phyloP scores from a whole-genome alignment of 2,797 vertebrate species.

The Crax fasciolata region DNA sequence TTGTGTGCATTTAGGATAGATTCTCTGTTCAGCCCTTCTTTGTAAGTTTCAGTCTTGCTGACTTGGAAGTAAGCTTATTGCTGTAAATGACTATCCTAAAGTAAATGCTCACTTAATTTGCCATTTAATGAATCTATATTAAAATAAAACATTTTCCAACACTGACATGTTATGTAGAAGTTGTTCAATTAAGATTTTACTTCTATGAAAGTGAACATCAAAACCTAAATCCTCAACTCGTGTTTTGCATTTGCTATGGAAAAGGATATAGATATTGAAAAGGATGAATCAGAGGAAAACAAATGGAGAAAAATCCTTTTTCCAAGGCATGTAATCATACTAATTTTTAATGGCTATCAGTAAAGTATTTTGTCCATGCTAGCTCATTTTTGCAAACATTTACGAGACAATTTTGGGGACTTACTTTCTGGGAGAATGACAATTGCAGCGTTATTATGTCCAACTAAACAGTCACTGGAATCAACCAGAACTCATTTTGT shows the following conservation, averaged over 20 bases:
- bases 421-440: neutral
- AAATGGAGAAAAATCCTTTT: fast-evolving
- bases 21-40: conserved; percentile 14
- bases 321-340: neutral
- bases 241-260: neutral
- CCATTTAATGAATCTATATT: neutral
- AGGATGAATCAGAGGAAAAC: neutral
- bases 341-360: neutral
- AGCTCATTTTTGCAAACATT: neutral
- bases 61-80: neutral
- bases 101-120: neutral
- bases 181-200: neutral
- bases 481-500: neutral
- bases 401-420: neutral
- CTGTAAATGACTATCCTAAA: neutral
- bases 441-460: neutral
- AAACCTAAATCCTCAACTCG: neutral
- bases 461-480: neutral
- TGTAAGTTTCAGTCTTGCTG: neutral
- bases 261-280: fast-evolving
- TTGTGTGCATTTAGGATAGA: neutral
- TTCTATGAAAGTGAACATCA: neutral
- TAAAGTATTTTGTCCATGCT: neutral
- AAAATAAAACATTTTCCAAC: neutral
- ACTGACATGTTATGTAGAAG: neutral